Conservation (phyloP, 2,888 invertebrate genomes). For the Gibbula magus region DNA sequence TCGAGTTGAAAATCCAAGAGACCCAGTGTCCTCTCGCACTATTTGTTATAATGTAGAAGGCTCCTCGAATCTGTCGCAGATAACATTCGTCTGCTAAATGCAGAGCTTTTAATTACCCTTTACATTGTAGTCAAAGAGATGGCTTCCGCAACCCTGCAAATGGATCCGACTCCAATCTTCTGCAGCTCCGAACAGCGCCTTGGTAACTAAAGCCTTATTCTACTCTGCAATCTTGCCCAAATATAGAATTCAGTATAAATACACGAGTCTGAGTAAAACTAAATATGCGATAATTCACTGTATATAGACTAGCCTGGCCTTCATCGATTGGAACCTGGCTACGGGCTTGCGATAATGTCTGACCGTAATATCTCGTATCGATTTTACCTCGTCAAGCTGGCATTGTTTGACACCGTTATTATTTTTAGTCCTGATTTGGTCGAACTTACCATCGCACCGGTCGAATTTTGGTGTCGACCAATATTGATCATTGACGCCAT, state of each 20-base stretch:
- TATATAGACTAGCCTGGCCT: neutral
- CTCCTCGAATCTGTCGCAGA: neutral
- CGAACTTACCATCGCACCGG: no score
- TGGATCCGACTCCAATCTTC: neutral
- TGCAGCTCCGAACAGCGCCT: neutral
- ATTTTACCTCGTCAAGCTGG: no score
- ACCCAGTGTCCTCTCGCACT: neutral
- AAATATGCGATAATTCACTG: constrained; percentile 5
- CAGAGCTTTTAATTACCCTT: neutral
- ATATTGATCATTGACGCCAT: no score
- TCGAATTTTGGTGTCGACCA: no score
- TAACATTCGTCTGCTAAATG: neutral
- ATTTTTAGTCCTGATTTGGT: no score
- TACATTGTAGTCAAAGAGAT: neutral
- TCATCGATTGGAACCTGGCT: neutral
- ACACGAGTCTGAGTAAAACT: neutral
- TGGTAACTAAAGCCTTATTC: neutral
- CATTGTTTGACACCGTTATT: no score
- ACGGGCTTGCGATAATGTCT: neutral
- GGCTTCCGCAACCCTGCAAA: neutral
- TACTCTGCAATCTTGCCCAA: neutral
- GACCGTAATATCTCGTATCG: neutral
- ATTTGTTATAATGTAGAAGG: no score
- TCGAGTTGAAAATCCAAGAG: no score
- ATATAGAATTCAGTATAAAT: neutral